A percentile compares a stretch with the other conserved stretches of the same genome.
Evolutionary conservation across 1,140 invertebrate genomes (phyloP).

Genomic region (Caenorhabditis tropicalis): DNA sequence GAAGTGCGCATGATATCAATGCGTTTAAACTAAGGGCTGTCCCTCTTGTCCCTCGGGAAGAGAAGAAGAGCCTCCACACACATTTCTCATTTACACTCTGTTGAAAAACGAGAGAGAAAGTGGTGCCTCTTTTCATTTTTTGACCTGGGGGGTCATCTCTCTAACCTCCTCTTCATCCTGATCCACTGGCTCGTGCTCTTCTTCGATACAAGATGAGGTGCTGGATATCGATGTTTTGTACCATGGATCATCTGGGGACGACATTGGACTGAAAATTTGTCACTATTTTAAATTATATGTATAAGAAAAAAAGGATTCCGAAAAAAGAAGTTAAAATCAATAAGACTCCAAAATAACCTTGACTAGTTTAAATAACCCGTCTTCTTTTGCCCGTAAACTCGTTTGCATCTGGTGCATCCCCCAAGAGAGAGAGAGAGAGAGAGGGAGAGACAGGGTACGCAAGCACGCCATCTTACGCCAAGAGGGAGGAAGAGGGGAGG

Average conservation of each 20-base stretch:
- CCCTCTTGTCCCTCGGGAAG: background rate
- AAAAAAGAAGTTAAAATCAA: background rate
- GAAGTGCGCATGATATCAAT: constrained; percentile 34
- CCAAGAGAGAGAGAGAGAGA: background rate
- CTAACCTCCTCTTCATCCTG: constrained; percentile 33
- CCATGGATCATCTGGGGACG: background rate
- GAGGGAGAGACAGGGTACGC: background rate
- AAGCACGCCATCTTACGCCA: background rate
- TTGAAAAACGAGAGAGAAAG: constrained; percentile 31
- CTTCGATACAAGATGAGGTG: constrained; percentile 9
- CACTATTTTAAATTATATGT: background rate
- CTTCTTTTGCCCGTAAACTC: background rate
- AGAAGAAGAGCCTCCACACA: constrained; percentile 8
- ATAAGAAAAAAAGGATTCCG: background rate
- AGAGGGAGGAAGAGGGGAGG: background rate
- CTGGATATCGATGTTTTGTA: constrained; percentile 14
- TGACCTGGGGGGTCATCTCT: constrained; percentile 34
- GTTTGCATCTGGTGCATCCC: background rate
- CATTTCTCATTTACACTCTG: constrained; percentile 43
- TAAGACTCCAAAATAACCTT: background rate
- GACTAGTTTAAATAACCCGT: background rate
- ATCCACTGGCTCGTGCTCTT: constrained; percentile 16
- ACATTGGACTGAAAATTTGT: background rate
- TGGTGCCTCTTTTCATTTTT: constrained; percentile 33
- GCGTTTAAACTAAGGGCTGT: background rate